Evolutionary conservation across 2,113 vertebrate genomes (phyloP).

Genomic region (Elephantulus edwardii): DNA sequence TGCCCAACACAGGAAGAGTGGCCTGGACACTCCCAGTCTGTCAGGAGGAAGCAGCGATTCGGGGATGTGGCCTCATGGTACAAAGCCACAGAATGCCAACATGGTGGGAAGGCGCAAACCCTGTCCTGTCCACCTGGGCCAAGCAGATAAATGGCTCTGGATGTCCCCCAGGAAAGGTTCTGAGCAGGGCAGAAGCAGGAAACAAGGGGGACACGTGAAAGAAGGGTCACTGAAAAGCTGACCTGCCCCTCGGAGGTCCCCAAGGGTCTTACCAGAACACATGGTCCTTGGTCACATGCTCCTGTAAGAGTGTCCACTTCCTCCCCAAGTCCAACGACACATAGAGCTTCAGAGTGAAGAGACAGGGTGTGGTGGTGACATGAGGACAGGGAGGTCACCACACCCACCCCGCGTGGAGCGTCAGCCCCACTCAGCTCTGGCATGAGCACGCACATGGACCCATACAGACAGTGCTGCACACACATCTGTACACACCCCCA

Average conservation of each 20-base stretch:
- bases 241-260: rapidly evolving
- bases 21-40: no score
- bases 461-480: no score
- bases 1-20: neutral
- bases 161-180: rapidly evolving
- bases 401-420: no score
- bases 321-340: slow-evolving; percentile 92
- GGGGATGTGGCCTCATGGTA: neutral
- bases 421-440: no score
- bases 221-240: no score
- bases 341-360: slow-evolving; percentile 85
- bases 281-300: slow-evolving; percentile 93
- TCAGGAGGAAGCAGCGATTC: rapidly evolving
- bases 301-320: slow-evolving; percentile 94
- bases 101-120: neutral
- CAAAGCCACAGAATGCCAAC: rapidly evolving
- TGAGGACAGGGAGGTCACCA: neutral
- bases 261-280: slow-evolving; percentile 91
- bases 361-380: neutral
- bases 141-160: neutral
- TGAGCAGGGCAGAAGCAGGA: neutral
- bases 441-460: no score
- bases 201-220: no score
- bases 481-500: no score
- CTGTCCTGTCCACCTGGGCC: neutral